Evolutionary conservation across 2,113 vertebrate genomes (phyloP).

Genomic region (Coregonus clupeaformis): DNA sequence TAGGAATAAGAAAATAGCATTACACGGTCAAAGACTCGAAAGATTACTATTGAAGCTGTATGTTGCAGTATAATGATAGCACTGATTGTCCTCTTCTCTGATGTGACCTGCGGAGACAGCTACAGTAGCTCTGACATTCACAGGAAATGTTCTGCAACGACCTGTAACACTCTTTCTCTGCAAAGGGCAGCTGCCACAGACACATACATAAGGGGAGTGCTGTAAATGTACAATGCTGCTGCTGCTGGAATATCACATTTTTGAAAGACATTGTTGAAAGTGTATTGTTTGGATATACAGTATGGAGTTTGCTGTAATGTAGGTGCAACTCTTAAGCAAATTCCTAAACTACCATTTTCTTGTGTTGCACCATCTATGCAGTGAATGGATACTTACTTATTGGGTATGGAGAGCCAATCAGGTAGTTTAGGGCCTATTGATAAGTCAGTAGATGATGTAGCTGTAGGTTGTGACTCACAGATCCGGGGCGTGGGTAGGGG

Average conservation of each 20-base stretch:
- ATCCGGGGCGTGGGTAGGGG: constrained; percentile 94
- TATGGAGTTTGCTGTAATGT: too few species aligned
- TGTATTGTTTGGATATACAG: too few species aligned
- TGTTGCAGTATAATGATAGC: too few species aligned
- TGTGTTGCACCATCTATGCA: too few species aligned
- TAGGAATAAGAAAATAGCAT: background rate
- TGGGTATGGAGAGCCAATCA: too few species aligned
- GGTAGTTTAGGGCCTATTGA: background rate
- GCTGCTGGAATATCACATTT: background rate
- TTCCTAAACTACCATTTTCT: too few species aligned
- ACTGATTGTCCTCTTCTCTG: constrained; percentile 23
- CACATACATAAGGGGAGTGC: background rate
- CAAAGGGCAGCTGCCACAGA: constrained; percentile 31
- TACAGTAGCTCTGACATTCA: constrained; percentile 45
- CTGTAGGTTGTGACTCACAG: constrained; percentile 76
- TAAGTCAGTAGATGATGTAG: background rate
- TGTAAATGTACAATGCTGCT: constrained; percentile 30
- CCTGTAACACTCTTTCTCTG: constrained; percentile 21
- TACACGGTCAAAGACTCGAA: background rate
- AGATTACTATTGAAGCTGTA: too few species aligned
- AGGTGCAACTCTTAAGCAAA: too few species aligned
- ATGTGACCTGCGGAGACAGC: constrained; percentile 39
- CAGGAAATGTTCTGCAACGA: constrained; percentile 32
- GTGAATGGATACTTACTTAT: too few species aligned
- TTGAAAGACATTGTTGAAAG: background rate